Conservation (phyloP, 2,888 invertebrate species). For the Drosophila stalkeri region DNA sequence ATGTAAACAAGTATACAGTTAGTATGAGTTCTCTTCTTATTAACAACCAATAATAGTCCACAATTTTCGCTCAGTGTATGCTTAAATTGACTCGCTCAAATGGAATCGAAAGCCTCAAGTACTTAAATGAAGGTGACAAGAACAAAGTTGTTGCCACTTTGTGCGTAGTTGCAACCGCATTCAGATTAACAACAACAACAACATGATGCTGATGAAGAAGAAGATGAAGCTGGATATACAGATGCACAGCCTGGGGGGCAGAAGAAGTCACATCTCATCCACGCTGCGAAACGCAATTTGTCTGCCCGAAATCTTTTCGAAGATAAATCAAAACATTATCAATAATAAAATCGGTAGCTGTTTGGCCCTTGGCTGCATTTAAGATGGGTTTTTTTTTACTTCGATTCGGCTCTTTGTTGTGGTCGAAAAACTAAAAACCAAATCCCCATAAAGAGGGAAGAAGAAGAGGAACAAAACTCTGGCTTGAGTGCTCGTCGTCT, state of each 20-base stretch:
- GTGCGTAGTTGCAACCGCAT: conserved; percentile 37
- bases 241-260: conserved; percentile 8
- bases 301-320: conserved; percentile 60
- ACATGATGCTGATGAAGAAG: not conserved
- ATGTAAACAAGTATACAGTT: too few species aligned
- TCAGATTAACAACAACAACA: conserved; percentile 24
- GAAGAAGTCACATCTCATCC: conserved; percentile 6
- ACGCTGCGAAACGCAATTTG: conserved; percentile 56
- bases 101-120: conserved; percentile 43
- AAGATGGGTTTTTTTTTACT: conserved; percentile 49
- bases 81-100: conserved; percentile 1
- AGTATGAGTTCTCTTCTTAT: not conserved
- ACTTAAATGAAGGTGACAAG: conserved; percentile 42
- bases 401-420: conserved; percentile 62
- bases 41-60: not conserved
- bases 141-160: conserved; percentile 31
- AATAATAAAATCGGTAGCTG: conserved; percentile 83
- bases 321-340: conserved; percentile 83
- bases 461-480: conserved; percentile 8
- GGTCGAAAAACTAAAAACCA: conserved; percentile 46
- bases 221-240: not conserved
- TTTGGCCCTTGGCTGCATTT: conserved; percentile 72
- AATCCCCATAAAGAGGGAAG: conserved; percentile 25
- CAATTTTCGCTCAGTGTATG: not conserved
- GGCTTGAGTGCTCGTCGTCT: conserved; percentile 59